Evolutionary conservation across 2,888 invertebrate genomes (phyloP).

Genomic region (Octodonta nipae): DNA sequence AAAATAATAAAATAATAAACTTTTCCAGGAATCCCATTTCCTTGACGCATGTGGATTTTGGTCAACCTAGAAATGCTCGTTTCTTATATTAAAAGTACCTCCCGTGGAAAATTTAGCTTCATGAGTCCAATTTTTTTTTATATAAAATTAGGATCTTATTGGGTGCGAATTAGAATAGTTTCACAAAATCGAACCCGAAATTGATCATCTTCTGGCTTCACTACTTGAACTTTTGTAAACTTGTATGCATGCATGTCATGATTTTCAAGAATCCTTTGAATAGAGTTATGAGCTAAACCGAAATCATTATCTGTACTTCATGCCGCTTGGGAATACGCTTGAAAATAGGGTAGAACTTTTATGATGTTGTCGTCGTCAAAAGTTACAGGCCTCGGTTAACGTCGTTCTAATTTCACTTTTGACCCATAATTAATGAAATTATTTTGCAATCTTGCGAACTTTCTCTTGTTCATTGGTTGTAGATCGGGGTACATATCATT

Average conservation of each 20-base stretch:
- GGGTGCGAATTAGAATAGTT: not conserved
- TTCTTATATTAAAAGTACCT: constrained; percentile 1
- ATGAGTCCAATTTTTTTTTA: not conserved
- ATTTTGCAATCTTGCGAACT: too few species aligned
- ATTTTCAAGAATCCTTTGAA: constrained; percentile 1
- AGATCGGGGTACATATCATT: not conserved
- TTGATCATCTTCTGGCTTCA: constrained; percentile 1
- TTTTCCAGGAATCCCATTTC: constrained; percentile 1
- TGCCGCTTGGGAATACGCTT: not conserved
- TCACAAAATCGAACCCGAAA: not conserved
- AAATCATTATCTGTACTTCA: not conserved
- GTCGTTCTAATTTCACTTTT: not conserved
- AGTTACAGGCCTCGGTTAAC: not conserved
- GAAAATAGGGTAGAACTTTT: not conserved
- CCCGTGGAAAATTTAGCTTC: not conserved
- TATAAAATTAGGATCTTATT: not conserved
- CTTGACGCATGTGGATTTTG: constrained; percentile 1
- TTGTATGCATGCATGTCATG: not conserved
- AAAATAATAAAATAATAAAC: not conserved
- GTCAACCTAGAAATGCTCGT: constrained; percentile 1
- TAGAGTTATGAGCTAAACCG: not conserved
- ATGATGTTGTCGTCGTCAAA: not conserved
- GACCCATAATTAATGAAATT: not conserved
- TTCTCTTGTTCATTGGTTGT: constrained; percentile 1
- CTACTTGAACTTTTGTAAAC: constrained; percentile 1